Evolutionary conservation across 2,888 invertebrate genomes (phyloP).

Genomic region (Copidosoma aretas): DNA sequence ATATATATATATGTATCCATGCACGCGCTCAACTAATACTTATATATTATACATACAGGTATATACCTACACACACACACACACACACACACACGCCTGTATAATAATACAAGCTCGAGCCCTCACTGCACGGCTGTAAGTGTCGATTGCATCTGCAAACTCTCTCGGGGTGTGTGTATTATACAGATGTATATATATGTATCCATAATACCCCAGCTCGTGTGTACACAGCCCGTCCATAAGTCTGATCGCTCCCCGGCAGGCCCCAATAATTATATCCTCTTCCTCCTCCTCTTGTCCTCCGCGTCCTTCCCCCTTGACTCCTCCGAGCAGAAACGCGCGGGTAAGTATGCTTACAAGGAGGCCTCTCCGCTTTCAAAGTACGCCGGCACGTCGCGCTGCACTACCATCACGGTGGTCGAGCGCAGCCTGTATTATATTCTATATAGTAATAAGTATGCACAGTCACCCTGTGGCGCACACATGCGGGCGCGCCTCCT

Average conservation of each 20-base stretch:
- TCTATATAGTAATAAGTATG: too few relatives aligned
- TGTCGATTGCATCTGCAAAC: slow-evolving; percentile 7
- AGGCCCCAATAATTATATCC: slow-evolving; percentile 32
- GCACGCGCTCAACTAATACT: neutral
- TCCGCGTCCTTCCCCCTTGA: too few relatives aligned
- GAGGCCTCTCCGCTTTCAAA: slow-evolving; percentile 27
- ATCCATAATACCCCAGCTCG: neutral
- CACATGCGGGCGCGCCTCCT: neutral
- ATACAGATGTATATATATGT: too few relatives aligned
- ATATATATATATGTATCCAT: neutral
- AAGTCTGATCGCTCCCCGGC: slow-evolving; percentile 16
- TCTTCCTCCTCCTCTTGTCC: too few relatives aligned
- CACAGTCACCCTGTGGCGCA: neutral
- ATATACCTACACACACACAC: neutral
- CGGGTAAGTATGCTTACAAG: neutral
- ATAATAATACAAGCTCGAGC: too few relatives aligned
- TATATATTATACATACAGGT: too few relatives aligned
- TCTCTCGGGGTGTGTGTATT: neutral
- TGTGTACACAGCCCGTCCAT: slow-evolving; percentile 5
- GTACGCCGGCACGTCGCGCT: slow-evolving; percentile 8
- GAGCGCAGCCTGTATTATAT: neutral
- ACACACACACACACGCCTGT: too few relatives aligned
- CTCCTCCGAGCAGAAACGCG: too few relatives aligned
- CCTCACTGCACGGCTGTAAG: too few relatives aligned
- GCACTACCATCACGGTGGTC: slow-evolving; percentile 21